Conservation (phyloP, 92 coral and sea anemone genomes). For the Diadumene lineata region DNA sequence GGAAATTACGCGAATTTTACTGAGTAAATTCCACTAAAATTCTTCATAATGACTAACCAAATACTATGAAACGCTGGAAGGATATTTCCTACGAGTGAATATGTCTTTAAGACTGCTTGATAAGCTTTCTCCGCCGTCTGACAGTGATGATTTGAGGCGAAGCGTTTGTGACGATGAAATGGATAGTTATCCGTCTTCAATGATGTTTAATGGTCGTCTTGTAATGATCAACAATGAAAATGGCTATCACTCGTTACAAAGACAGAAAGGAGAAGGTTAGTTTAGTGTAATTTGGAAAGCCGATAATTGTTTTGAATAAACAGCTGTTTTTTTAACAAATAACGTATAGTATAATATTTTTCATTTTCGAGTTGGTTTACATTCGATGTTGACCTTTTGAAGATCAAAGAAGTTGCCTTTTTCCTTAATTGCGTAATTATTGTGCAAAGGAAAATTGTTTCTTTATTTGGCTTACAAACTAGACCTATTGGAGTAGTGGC, state of each 20-base stretch:
- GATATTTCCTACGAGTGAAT: neutral
- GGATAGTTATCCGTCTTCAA: conserved; percentile 18
- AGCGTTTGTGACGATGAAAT: conserved; percentile 26
- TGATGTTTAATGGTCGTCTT: conserved; percentile 73
- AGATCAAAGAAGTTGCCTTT: too few species aligned
- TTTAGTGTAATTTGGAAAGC: too few species aligned
- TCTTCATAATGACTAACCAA: neutral
- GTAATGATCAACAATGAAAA: conserved; percentile 54
- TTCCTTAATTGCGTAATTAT: too few species aligned
- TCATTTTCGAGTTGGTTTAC: too few species aligned
- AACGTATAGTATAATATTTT: neutral
- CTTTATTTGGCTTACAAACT: too few species aligned
- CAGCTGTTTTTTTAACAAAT: neutral
- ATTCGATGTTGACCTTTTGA: too few species aligned
- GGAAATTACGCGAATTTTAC: conserved; percentile 24
- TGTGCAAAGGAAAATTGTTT: too few species aligned
- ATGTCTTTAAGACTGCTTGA: conserved; percentile 38
- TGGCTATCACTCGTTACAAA: conserved; percentile 15
- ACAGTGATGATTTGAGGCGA: conserved; percentile 22
- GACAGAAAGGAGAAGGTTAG: conserved; percentile 33
- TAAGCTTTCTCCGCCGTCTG: conserved; percentile 36
- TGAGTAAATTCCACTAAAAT: too few species aligned
- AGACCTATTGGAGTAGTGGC: too few species aligned
- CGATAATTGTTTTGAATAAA: neutral
- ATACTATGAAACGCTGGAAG: neutral